These are phyloP conservation scores for Rotaria socialis DNA, from an alignment of 2,888 invertebrate genomes.

Conservation along the genomic window DNA sequence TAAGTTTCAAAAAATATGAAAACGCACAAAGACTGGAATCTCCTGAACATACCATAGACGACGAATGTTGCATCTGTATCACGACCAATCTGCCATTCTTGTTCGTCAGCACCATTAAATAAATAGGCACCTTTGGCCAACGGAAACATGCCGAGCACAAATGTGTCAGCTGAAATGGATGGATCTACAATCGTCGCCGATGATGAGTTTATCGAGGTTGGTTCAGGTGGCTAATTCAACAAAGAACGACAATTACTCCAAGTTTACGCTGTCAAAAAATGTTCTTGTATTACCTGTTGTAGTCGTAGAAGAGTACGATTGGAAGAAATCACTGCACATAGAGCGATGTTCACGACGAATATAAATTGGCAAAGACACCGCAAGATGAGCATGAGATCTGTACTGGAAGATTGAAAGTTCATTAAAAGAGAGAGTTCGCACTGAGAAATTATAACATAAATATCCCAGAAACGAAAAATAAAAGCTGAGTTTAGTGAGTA, in stretches of 20 bases:
- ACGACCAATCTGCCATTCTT: conserved; percentile 4
- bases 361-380: background rate
- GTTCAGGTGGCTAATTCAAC: background rate
- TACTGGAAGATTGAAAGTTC: background rate
- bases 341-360: background rate
- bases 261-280: background rate
- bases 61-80: background rate
- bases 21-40: too few species aligned
- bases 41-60: background rate
- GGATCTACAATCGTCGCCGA: background rate
- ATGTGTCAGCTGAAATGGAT: background rate
- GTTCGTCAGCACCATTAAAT: background rate
- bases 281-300: background rate
- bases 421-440: background rate
- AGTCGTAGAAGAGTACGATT: background rate
- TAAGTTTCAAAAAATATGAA: too few species aligned
- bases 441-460: background rate
- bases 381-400: background rate
- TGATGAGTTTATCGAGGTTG: background rate
- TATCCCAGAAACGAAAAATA: too few species aligned
- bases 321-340: background rate
- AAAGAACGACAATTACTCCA: background rate
- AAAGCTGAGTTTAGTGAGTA: too few species aligned
- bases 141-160: background rate
- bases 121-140: background rate